Conservation (phyloP, 2,113 vertebrate species). For the Nothoprocta pentlandii region DNA sequence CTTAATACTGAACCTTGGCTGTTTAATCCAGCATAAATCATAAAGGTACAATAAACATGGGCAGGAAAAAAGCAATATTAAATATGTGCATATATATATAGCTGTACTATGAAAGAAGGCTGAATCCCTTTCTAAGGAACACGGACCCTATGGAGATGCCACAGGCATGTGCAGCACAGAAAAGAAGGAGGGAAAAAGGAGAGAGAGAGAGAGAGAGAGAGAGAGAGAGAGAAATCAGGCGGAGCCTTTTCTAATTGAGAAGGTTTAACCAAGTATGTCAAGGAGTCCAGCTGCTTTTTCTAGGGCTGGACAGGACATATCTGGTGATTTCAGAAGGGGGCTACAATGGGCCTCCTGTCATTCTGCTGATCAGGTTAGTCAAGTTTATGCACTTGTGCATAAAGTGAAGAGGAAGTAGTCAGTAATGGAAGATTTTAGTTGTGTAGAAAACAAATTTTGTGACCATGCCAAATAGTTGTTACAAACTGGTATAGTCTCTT, state of each 20-base stretch:
- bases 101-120: neutral
- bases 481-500: neutral
- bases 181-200: neutral
- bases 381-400: neutral
- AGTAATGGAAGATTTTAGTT: neutral
- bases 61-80: neutral
- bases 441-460: neutral
- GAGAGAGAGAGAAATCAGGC: neutral
- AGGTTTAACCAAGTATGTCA: neutral
- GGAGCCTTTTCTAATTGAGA: neutral
- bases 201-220: too few relatives aligned
- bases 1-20: neutral
- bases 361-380: neutral
- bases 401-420: neutral
- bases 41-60: neutral
- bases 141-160: rapidly evolving
- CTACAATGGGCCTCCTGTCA: rapidly evolving
- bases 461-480: neutral
- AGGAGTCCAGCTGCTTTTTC: neutral
- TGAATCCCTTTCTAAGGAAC: rapidly evolving
- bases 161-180: neutral
- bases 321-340: neutral
- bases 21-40: neutral
- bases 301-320: neutral
- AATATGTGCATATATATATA: rapidly evolving